These are phyloP conservation scores for Mus caroli DNA, from an alignment of 2,797 vertebrate genomes.

Conservation along the genomic window DNA sequence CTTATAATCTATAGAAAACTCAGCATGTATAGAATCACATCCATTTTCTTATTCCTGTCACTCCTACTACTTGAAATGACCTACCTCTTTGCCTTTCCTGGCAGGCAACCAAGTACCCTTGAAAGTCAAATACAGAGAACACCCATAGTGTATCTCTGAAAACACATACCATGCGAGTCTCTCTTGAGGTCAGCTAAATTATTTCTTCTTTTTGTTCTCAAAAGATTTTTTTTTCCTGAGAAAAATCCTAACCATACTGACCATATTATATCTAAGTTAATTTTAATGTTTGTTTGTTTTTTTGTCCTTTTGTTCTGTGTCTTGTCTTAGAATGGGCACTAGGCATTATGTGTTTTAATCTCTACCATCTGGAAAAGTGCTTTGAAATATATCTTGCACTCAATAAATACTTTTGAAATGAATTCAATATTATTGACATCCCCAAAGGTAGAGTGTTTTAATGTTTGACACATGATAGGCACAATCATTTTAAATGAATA, in stretches of 20 bases:
- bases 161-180: not conserved
- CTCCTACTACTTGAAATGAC: not conserved
- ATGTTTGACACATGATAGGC: constrained; percentile 30
- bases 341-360: not conserved
- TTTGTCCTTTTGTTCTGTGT: not conserved
- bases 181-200: not conserved
- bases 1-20: not conserved
- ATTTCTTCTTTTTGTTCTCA: not conserved
- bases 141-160: not conserved
- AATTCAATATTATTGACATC: constrained; percentile 6
- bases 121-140: not conserved
- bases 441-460: constrained; percentile 4
- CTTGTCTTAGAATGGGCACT: not conserved
- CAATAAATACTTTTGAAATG: constrained; percentile 28
- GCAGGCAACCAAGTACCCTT: not conserved
- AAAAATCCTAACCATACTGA: not conserved
- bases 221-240: not conserved
- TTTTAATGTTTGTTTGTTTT: not conserved
- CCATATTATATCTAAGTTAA: not conserved
- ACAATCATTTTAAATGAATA: constrained; percentile 55
- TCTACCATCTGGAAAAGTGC: not conserved
- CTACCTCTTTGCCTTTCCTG: not conserved
- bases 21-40: not conserved
- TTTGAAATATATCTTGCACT: not conserved
- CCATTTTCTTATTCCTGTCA: not conserved